Conservation (phyloP, 2,797 vertebrate genomes). For the Graptemys geographica region DNA sequence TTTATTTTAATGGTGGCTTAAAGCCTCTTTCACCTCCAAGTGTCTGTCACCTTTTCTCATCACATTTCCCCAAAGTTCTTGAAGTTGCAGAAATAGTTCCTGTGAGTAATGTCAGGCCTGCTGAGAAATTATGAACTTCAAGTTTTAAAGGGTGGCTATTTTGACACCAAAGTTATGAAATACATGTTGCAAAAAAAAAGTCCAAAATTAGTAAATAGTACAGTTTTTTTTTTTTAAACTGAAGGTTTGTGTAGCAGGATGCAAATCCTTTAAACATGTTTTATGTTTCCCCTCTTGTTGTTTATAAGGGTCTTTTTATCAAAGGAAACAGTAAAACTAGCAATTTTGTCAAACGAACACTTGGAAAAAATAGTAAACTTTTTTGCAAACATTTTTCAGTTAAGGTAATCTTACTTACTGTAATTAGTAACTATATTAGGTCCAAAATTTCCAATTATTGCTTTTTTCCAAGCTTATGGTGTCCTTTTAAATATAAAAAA, state of each 20-base stretch:
- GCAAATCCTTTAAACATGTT: not conserved
- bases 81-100: not conserved
- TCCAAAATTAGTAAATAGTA: not conserved
- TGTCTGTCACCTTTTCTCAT: not conserved
- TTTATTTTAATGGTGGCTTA: not conserved
- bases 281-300: not conserved
- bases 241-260: not conserved
- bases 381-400: not conserved
- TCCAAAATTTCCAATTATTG: not conserved
- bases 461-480: not conserved
- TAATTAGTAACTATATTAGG: not conserved
- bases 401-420: not conserved
- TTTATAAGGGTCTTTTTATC: not conserved
- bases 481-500: not conserved
- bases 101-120: not conserved
- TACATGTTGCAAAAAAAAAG: not conserved
- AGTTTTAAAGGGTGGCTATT: not conserved
- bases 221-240: not conserved
- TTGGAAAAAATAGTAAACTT: not conserved
- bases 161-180: not conserved
- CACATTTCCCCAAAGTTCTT: not conserved
- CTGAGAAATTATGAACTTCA: not conserved
- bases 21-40: conserved; percentile 9
- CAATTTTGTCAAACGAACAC: not conserved
- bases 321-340: not conserved